Evolutionary conservation across 2,888 invertebrate species (phyloP), one percentile per base, ranked within the genome.

Genomic region (Diplazon laetatorius): DNA sequence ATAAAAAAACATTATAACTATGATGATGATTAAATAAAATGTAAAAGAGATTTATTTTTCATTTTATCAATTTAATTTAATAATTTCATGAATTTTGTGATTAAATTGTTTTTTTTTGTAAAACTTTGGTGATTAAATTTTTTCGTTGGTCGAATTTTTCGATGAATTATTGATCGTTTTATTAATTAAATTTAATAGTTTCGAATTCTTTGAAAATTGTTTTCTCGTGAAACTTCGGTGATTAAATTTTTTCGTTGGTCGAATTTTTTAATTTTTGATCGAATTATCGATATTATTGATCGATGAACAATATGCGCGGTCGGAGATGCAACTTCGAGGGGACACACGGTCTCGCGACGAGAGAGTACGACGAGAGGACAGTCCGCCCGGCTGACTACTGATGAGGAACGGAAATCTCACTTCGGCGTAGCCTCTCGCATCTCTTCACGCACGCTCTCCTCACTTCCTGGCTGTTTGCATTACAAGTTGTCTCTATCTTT

Each of bases 371-470:
- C 82, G n/a, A n/a, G n/a, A n/a, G 82, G 30, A 30, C 55, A 80
- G 84, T 86, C 83, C 83, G 85, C 83, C 82, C 86, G 82, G 82
- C 85, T 88, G 87, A 87, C 90, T 90, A 89, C 89, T 89, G 90
- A 89, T 88, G 88, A 89, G 88, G 84, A 89, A 87, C 86, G 84
- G 86, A 88, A 87, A 84, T 85, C 78, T 74, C 73, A 2, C 60
- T 71, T 57, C 68, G 66, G 66, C 55, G 65, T 55, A 73, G 57
- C 59, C 70, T 62, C 78, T 78, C 78, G 62, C 70, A 76, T 81
- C 76, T 63, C 76, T 81, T 80, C 81, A 82, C 82, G 82, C 83
- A 83, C 83, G 80, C 82, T 73, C 59, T 72, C 66, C 57, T 63
- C 72, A 14, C 59, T 63, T 75, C 66, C 57, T 63, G 69, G 14